Base-by-base conservation (phyloP, 2,797 vertebrate genomes). In the Pyrocephalus nanus region DNA sequence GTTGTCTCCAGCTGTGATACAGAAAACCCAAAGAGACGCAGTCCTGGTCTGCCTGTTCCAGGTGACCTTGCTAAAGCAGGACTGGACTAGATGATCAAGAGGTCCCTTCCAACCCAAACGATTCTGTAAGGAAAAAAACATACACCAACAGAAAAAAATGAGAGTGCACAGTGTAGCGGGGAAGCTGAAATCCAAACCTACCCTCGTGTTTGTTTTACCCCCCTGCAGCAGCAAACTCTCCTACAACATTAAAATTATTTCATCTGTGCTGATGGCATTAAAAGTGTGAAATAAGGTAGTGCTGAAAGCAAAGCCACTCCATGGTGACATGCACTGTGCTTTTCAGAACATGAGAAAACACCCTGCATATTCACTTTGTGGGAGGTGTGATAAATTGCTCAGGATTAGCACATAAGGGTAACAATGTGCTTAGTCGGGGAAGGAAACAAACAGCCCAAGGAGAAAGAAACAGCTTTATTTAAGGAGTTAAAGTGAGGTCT, bases 381-480 rank as follows among this genome's bases (percentile, higher is more conserved):
- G 64, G 47, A 95, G 42, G 58, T 85, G 67, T 64, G 74, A 88
- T 43, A 82, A 89, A 88, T 55, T 61, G 23, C 65, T 82, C 45
- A 82, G 77, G 67, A 86, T 87, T 75, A 93, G 54, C 73, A 75
- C 36, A n/a, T 4, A 69, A 43, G 20, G 79, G 26, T 80, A 54
- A 80, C 47, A 76, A 84, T 2, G 9, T 51, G 57, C 45, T 86
- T n/a, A 80, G 54, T 15, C 7, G 4, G 47, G 17, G 36, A 90
- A 94, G 47, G 29, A 96, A 90, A 83, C 32, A 85, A 95, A 80
- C 30, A 92, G 50, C 50, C 85, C 42, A 72, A 71, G 74, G 53
- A 94, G 58, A 93, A 96, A 86, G 55, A 90, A 57, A 92, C 66
- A 95, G 60, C 86, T 97, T 97, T 97, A 97, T 97, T 97, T 95